Base-by-base conservation (phyloP, 2,888 invertebrate genomes). In the Caenorhabditis imperialis region DNA sequence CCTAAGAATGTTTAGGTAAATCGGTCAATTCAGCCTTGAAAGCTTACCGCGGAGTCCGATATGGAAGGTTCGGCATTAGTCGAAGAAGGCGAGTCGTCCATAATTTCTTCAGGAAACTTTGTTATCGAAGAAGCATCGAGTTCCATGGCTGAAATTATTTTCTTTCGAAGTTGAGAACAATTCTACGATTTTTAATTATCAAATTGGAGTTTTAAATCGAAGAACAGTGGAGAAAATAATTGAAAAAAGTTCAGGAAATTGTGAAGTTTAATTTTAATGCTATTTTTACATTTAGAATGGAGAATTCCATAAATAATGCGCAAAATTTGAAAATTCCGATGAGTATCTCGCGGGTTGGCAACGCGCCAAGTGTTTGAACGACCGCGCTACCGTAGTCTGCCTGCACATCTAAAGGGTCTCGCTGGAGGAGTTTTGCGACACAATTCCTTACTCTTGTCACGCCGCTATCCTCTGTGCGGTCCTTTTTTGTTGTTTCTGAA, bases 401-500 rank as follows among this genome's bases (percentile, higher is more conserved):
- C 61, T 77, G 77, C 70, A 38, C 53, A 77, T 74, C 71, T 57
- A 70, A 69, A 27, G 16, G 18, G 50, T 25, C 61, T 61, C 42
- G 61, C 55, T 55, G 61, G 67, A 54, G 53, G 53, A 53, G 27
- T 38, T n/a, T 50, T 37, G 14, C 50, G 25, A 40, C 35, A 30
- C 33, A 54, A 55, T 69, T 69, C 69, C 42, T 62, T 62, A 57
- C 55, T 62, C 54, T 74, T 74, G 63, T 74, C 74, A 74, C 55
- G 74, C 74, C 74, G 74, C 74, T 74, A 74, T 74, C 69, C 58
- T 58, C 69, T 74, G 74, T 74, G 74, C 74, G 74, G 74, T 74
- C 45, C 54, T 47, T 55, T 71, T 61, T 69, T 74, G 61, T 69
- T 54, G 67, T 48, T 74, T 58, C 69, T 61, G 62, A 69, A 67